Evolutionary conservation across 2,113 vertebrate species (phyloP), one percentile per base, ranked within the genome.

Genomic region (Copsychus sechellarum): DNA sequence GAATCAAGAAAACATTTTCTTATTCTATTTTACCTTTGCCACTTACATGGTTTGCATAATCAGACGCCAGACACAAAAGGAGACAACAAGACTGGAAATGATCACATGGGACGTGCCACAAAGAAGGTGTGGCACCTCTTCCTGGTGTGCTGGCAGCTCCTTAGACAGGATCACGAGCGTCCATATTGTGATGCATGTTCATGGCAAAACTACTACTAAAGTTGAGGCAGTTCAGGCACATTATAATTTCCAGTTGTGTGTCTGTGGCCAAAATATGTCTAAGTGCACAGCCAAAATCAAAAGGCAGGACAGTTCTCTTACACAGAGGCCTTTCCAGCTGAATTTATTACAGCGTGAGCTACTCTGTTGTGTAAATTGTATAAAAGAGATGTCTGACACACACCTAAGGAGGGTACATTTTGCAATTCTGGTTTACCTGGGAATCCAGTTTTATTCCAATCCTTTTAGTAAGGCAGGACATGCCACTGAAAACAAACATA

Each of bases 131-230:
- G 11, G 40, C 54, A 48, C 42, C 42, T 28, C 5, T 0, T 13
- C 62, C n/a, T 15, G 11, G 2, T 12, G 33, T 6, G 2, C 4
- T 53, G n/a, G 48, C 31, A 47, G 34, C 34, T 34, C 2, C 0
- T 56, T 6, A 16, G 26, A 31, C 20, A 61, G 42, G 6, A 54
- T 11, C 47, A 8, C 0, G 15, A 54, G 17, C 17, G 31, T 57
- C 42, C 51, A 31, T 8, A 5, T 0, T 10, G 34, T 7, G 4
- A 12, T 3, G 14, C 5, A 29, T 2, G 16, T 9, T 28, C 33
- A 8, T 4, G 13, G 12, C 19, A 45, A 33, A 16, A 4, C 23
- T 54, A 6, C 36, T 26, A 26, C 12, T 14, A n/a, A 26, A 74
- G 14, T 28, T 57, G 23, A 5, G 31, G 34, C 24, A 73, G 21